Base-by-base conservation (phyloP, 2,888 invertebrate species). In the Plagodis dolabraria region DNA sequence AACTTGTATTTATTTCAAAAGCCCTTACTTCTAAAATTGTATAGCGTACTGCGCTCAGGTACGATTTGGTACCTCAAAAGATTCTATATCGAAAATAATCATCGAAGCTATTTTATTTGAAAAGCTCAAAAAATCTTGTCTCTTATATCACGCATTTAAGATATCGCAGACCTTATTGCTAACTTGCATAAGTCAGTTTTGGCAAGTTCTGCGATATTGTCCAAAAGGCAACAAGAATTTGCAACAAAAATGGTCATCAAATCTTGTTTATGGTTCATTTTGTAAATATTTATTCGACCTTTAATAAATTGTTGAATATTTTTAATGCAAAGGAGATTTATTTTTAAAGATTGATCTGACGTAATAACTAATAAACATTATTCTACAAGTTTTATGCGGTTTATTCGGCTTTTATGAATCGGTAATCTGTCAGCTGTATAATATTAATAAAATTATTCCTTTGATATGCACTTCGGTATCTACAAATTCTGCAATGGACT, bases 361-460 rank as follows among this genome's bases (percentile, higher is more conserved):
- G 34, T 42, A 36, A n/a, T 33, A 43, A 45, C 22, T 42, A 36
- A n/a, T 33, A 43, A 45, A 48, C n/a, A 47, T 43, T 52, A 52
- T 46, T 47, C 34, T 40, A 1, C n/a, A 5, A 0, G 5, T n/a
- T 42, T 44, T 51, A 38, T 51, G 60, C 68, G 61, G 68, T 69
- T 73, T 65, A 68, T 65, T 67, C 53, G 60, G 63, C 70, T 73
- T 74, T 69, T 68, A 67, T 57, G 57, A 77, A 77, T 78, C 76
- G 78, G 76, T 57, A 50, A 59, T 60, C 52, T 75, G 75, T 74
- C 77, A 67, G 54, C 57, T 76, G 80, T 76, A 79, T 73, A 79
- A 75, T 79, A 82, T 80, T 81, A 79, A 82, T 22, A 22, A 22
- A 2, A 22, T 80, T 79, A 75, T 76, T 70, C 58, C 35, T 70